Percentiles rank a stretch among this genome's conserved stretches.
Conservation (phyloP, 2,888 invertebrate species). For the Erpobdella octoculata region DNA sequence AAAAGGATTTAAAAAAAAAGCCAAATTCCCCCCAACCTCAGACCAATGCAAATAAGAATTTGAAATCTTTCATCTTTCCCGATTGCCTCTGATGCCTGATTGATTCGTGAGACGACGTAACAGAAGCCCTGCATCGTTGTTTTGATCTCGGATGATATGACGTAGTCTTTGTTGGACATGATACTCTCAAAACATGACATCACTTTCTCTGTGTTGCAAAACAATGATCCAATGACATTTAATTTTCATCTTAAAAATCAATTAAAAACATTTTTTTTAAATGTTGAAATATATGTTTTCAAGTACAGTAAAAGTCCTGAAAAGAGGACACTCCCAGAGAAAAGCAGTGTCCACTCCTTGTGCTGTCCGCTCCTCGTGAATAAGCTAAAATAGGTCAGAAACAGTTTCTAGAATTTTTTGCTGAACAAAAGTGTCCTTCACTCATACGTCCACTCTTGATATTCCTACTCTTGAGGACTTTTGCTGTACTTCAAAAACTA, state of each 20-base stretch:
- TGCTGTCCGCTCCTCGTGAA: no score
- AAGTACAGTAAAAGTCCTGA: no score
- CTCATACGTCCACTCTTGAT: no score
- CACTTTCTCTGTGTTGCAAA: constrained; percentile 57
- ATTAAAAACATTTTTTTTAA: no score
- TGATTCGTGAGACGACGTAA: constrained; percentile 79
- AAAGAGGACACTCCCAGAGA: no score
- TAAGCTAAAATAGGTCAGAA: no score
- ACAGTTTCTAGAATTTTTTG: no score
- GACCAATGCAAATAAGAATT: constrained; percentile 83
- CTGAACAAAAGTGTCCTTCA: no score
- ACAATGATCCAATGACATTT: not conserved
- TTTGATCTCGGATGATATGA: constrained; percentile 50
- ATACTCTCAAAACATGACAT: constrained; percentile 50
- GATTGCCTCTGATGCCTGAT: constrained; percentile 68
- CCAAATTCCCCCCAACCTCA: constrained; percentile 61
- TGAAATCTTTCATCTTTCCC: constrained; percentile 98
- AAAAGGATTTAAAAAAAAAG: not conserved
- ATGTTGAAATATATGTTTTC: no score
- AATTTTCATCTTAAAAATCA: not conserved
- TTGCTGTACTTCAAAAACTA: no score
- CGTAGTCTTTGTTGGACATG: constrained; percentile 47
- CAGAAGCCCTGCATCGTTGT: constrained; percentile 80
- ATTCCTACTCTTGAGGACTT: no score
- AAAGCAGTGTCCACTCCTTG: no score